These are phyloP conservation scores for Misgurnus mizolepis DNA, from an alignment of 2,113 vertebrate genomes.

Conservation along the genomic window DNA sequence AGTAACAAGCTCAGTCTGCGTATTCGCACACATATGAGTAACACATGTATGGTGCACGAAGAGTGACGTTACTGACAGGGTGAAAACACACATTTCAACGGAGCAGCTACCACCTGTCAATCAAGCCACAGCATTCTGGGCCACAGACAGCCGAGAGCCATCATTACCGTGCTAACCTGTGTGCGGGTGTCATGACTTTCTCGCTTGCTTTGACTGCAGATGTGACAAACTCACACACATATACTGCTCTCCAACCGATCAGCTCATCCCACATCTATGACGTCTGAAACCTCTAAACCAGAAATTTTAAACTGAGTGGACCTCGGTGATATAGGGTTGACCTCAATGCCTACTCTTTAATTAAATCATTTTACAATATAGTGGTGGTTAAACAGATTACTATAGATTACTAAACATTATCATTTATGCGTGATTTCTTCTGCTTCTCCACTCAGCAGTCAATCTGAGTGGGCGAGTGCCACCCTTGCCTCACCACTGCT, in stretches of 20 bases:
- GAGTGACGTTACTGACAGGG: constrained; percentile 35
- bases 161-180: constrained; percentile 22
- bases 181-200: constrained; percentile 28
- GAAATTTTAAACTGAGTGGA: too few relatives aligned
- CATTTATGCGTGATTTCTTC: too few relatives aligned
- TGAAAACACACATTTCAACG: constrained; percentile 21
- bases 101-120: constrained; percentile 48
- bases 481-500: too few relatives aligned
- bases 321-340: too few relatives aligned
- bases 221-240: constrained; percentile 1
- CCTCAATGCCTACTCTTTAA: too few relatives aligned
- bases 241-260: background rate
- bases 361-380: too few relatives aligned
- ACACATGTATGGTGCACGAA: constrained; percentile 31
- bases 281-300: constrained; percentile 3
- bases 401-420: too few relatives aligned
- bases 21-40: constrained; percentile 43
- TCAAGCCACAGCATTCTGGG: constrained; percentile 32
- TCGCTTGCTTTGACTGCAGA: constrained; percentile 3
- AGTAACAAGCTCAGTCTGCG: constrained; percentile 11
- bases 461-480: too few relatives aligned
- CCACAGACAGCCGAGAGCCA: constrained; percentile 33
- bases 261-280: background rate
- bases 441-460: too few relatives aligned
- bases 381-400: too few relatives aligned